Conservation (phyloP, 2,888 invertebrate species). For the Oxystoma pomonae region DNA sequence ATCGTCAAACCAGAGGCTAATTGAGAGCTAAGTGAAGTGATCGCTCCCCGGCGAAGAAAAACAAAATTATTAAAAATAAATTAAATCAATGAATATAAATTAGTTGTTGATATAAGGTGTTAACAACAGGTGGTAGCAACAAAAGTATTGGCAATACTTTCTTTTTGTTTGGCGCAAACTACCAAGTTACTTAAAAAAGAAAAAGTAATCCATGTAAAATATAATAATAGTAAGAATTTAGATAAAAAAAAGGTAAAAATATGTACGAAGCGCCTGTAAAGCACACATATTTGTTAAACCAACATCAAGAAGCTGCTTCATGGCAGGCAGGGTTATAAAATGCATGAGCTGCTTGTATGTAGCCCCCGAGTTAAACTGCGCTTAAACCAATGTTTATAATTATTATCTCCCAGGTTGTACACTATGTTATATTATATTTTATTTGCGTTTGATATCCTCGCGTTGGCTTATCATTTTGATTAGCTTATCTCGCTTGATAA, state of each 20-base stretch:
- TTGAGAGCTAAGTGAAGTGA: too few species aligned
- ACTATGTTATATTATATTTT: constrained; percentile 30
- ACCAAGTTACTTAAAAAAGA: too few species aligned
- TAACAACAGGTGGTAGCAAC: too few species aligned
- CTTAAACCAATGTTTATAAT: constrained; percentile 13
- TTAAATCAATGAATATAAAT: too few species aligned
- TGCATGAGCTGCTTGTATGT: background rate
- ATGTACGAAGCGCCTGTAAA: constrained; percentile 11
- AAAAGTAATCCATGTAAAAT: too few species aligned
- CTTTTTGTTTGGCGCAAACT: too few species aligned
- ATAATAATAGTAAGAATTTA: too few species aligned
- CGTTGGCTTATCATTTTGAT: constrained; percentile 40
- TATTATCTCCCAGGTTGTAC: constrained; percentile 12
- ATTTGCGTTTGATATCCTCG: constrained; percentile 31
- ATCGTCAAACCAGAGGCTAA: too few species aligned
- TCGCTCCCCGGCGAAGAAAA: too few species aligned
- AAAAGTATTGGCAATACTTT: too few species aligned
- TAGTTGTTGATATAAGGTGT: too few species aligned
- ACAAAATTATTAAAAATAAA: too few species aligned
- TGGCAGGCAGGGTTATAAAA: constrained; percentile 15
- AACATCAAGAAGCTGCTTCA: constrained; percentile 18
- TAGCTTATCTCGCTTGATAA: constrained; percentile 44
- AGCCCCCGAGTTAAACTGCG: constrained; percentile 15
- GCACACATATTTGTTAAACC: constrained; percentile 14
- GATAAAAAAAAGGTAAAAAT: constrained; percentile 11